A percentile compares a stretch with the other conserved stretches of the same genome.
These are phyloP conservation scores for Iguana delicatissima DNA, from an alignment of 2,797 vertebrate genomes.

Conservation along the genomic window DNA sequence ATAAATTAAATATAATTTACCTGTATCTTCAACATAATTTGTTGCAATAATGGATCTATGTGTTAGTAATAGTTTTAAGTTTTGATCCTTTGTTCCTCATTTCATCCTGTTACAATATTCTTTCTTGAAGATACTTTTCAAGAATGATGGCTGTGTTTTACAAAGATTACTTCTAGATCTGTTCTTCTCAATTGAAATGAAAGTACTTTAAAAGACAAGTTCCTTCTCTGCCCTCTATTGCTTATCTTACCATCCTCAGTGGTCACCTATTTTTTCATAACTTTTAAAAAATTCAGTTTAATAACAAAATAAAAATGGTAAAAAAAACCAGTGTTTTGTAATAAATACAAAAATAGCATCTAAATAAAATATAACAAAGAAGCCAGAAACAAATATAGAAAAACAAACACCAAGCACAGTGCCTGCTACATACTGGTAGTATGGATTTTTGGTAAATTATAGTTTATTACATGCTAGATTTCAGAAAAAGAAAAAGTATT, in stretches of 20 bases:
- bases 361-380: neutral
- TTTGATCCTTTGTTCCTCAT: neutral
- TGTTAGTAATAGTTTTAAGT: neutral
- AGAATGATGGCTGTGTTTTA: neutral
- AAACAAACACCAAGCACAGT: neutral
- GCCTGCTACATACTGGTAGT: neutral
- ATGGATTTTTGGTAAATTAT: neutral
- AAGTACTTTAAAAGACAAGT: neutral
- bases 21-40: neutral
- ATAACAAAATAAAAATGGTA: neutral
- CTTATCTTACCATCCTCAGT: neutral
- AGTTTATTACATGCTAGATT: neutral
- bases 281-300: neutral
- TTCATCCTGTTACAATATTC: neutral
- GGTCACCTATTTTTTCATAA: neutral
- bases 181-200: neutral
- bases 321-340: neutral
- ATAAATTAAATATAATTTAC: neutral
- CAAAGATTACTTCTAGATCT: neutral
- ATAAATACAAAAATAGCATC: neutral
- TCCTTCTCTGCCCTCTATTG: neutral
- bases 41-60: neutral
- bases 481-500: neutral
- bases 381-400: neutral
- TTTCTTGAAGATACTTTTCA: neutral